Percentiles rank a stretch among this genome's conserved stretches.
Evolutionary conservation across 2,113 vertebrate genomes (phyloP).

Genomic region (Microtus oregoni): DNA sequence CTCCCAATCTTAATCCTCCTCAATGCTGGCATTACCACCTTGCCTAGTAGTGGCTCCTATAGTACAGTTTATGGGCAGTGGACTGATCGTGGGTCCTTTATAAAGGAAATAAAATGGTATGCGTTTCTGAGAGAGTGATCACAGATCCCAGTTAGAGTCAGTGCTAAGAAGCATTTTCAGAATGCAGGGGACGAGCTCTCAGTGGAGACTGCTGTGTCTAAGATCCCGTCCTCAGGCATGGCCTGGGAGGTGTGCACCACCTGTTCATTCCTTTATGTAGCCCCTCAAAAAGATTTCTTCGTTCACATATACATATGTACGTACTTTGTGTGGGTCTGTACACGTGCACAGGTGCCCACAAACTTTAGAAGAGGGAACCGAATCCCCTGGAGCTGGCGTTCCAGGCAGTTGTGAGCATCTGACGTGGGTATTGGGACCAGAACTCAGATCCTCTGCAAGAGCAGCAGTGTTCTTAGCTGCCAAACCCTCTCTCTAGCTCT

Average conservation of each 20-base stretch:
- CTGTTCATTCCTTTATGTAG: background rate
- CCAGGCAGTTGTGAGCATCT: background rate
- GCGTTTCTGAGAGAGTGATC: background rate
- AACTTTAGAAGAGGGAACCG: background rate
- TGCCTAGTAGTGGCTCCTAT: background rate
- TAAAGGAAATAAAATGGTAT: background rate
- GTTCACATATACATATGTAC: background rate
- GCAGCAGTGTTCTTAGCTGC: background rate
- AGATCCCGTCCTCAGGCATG: no score
- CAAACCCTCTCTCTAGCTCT: background rate
- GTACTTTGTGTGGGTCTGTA: no score
- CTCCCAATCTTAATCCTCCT: background rate
- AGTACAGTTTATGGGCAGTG: background rate
- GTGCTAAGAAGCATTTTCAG: no score
- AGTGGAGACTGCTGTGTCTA: no score
- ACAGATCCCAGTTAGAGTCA: background rate
- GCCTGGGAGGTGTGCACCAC: background rate
- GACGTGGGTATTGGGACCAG: background rate
- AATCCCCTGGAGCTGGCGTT: background rate
- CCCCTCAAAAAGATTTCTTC: no score
- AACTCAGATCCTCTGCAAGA: background rate
- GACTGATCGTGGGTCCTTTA: background rate
- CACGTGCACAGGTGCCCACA: background rate
- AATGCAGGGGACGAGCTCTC: background rate
- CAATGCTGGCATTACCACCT: background rate